Evolutionary conservation across 2,113 vertebrate species (phyloP).

Genomic region (Falcunculus frontatus): DNA sequence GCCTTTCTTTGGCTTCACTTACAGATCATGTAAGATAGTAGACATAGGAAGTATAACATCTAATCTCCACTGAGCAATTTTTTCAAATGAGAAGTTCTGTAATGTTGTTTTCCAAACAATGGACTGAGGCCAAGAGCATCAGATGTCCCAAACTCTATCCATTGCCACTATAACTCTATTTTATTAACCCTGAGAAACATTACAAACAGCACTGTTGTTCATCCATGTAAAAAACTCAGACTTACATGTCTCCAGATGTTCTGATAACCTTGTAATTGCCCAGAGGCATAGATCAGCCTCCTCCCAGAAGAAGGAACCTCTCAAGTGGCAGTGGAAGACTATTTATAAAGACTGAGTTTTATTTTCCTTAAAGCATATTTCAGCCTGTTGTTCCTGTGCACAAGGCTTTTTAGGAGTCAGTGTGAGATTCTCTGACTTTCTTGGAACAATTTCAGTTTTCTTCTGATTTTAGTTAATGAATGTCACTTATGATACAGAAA

Average conservation of each 20-base stretch:
- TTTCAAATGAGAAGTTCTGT: background rate
- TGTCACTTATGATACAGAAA: background rate
- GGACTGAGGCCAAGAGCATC: background rate
- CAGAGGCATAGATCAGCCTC: background rate
- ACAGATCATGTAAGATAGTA: background rate
- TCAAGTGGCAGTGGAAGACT: background rate
- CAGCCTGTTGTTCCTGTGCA: background rate
- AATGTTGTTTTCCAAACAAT: background rate
- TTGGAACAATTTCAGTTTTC: background rate
- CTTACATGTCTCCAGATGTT: background rate
- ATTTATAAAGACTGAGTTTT: background rate
- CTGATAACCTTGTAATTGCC: background rate
- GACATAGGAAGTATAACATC: background rate
- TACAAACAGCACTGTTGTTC: background rate
- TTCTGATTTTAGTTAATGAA: background rate
- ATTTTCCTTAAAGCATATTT: background rate
- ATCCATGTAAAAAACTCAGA: background rate
- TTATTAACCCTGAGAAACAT: background rate
- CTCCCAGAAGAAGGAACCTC: background rate
- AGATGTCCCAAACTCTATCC: background rate
- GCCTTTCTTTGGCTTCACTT: background rate
- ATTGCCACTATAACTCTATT: background rate
- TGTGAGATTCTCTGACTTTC: background rate
- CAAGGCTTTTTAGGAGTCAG: background rate
- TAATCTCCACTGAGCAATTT: background rate